phyloP scores from a whole-genome alignment of 2,797 vertebrate species.

The Myioborus miniatus region DNA sequence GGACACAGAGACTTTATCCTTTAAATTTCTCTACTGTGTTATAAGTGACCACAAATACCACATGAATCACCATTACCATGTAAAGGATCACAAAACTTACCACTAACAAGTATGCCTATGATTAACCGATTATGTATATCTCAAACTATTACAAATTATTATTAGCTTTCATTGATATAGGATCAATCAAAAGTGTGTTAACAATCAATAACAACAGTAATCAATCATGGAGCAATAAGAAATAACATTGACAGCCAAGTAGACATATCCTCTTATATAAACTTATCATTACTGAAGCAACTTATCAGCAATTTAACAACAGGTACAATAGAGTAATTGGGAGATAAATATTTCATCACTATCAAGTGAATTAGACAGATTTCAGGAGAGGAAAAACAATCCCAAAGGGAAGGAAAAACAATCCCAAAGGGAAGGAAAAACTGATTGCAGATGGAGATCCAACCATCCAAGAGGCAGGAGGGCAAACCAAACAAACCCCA shows the following conservation, averaged over 20 bases:
- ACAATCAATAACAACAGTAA: neutral
- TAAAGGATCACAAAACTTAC: neutral
- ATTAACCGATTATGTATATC: neutral
- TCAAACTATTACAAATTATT: neutral
- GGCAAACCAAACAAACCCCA: neutral
- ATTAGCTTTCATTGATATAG: neutral
- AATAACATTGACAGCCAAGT: neutral
- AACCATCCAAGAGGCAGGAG: neutral
- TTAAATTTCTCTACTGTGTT: neutral
- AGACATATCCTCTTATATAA: neutral
- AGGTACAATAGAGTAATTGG: neutral
- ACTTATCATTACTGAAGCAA: neutral
- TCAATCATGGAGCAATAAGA: neutral
- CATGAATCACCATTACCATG: neutral
- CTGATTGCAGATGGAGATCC: neutral
- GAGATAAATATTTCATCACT: neutral
- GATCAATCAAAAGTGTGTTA: neutral
- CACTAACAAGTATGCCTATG: neutral
- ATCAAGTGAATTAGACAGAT: neutral
- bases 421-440: neutral
- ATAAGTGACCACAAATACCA: neutral
- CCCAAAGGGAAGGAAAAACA: neutral
- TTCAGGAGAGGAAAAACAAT: neutral
- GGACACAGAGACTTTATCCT: neutral
- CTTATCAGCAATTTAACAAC: neutral